Conservation (phyloP, 2,888 invertebrate species). For the Vesta saturnalis region DNA sequence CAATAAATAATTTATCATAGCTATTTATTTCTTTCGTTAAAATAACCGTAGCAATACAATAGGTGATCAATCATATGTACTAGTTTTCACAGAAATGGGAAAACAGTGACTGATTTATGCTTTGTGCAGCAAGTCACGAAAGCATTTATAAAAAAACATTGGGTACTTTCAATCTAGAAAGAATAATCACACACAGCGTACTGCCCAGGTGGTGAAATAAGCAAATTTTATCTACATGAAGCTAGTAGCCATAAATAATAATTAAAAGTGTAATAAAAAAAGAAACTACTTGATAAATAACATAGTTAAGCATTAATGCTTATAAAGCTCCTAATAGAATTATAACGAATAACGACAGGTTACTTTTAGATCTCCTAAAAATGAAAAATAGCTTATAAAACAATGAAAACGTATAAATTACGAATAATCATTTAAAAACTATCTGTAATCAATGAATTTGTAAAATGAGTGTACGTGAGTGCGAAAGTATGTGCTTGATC, state of each 20-base stretch:
- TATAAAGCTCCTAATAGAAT: not conserved
- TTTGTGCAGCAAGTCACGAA: constrained; percentile 5
- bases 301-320: not conserved
- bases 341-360: not conserved
- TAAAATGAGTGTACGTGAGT: constrained; percentile 36
- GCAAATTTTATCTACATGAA: not conserved
- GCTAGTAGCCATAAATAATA: not conserved
- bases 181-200: not conserved
- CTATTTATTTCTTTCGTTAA: not conserved
- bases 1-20: constrained; percentile 5
- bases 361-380: no score
- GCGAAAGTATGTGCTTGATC: constrained; percentile 35
- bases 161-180: not conserved
- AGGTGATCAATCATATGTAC: not conserved
- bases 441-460: constrained; percentile 33
- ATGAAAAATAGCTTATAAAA: no score
- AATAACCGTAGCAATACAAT: not conserved
- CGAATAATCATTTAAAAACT: no score
- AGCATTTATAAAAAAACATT: not conserved
- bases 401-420: not conserved
- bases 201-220: not conserved
- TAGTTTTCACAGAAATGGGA: not conserved
- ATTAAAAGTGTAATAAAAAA: not conserved
- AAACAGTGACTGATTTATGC: constrained; percentile 1
- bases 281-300: not conserved